Base-by-base conservation (phyloP, 2,888 invertebrate species). In the Athripsodes cinereus region DNA sequence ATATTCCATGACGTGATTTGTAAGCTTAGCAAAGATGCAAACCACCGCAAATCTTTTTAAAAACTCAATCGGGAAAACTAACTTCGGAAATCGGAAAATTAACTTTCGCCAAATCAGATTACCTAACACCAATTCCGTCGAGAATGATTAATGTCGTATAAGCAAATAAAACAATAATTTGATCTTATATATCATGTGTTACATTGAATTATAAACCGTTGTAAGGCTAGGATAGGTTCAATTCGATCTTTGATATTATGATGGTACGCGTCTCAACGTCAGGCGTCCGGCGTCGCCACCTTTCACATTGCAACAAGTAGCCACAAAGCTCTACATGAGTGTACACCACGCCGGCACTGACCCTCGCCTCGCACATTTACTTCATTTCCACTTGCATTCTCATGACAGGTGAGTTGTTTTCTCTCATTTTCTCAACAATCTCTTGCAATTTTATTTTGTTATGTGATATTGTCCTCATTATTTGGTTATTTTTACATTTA, bases 261-360 rank as follows among this genome's bases (percentile, higher is more conserved):
- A 26, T 26, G 26, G 10, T 26, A n/a, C n/a, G 26, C 26, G 26
- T 26, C 26, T 26, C 47, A 5, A 47, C 21, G 47, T 68, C 71
- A 69, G 67, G 76, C 74, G 73, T 75, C 75, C 69, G 74, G 70
- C 72, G 68, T 68, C 47, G 50, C 67, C 60, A 59, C 63, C 59
- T 55, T 60, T 60, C 61, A 53, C 50, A 34, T 34, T 49, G 55
- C 59, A 46, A 51, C 66, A 72, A 74, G 73, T 71, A 72, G 70
- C 60, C 63, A 54, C 22, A 62, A 57, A 67, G 69, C n/a, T n/a
- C n/a, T n/a, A n/a, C n/a, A n/a, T n/a, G n/a, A n/a, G n/a, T n/a
- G n/a, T n/a, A n/a, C n/a, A n/a, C 68, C 67, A 21, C 67, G 64
- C 66, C 61, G 63, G 59, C 68, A 65, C 57, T 64, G 50, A 62